Evolutionary conservation across 2,113 vertebrate genomes (phyloP).

Genomic region (Syrmaticus mikado): DNA sequence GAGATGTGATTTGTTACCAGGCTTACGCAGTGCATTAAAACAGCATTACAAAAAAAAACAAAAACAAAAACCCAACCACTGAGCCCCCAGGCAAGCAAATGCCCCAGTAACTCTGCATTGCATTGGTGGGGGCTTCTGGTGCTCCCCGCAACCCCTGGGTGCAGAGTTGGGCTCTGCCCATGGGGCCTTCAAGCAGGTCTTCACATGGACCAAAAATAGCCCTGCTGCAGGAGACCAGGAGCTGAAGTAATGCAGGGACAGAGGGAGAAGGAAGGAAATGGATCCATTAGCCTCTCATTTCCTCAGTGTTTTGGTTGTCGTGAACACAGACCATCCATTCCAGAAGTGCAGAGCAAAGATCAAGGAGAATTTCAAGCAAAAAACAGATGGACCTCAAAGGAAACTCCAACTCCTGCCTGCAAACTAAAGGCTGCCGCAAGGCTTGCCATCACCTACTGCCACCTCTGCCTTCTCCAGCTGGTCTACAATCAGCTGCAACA

Average conservation of each 20-base stretch:
- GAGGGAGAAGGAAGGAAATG: not conserved
- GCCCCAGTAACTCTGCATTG: fast-evolving
- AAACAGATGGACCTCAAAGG: not conserved
- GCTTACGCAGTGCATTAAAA: not conserved
- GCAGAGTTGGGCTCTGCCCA: not conserved
- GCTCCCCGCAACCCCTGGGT: not conserved
- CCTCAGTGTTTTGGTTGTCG: not conserved
- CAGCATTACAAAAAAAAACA: not conserved
- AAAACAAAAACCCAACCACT: not conserved
- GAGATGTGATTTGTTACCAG: not conserved
- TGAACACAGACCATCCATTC: not conserved
- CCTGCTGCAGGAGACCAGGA: not conserved
- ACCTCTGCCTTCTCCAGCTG: not conserved
- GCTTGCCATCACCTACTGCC: not conserved
- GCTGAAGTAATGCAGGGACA: not conserved
- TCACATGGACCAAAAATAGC: not conserved
- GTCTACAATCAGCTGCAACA: fast-evolving
- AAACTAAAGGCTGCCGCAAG: not conserved
- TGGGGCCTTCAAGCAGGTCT: not conserved
- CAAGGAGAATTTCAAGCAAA: not conserved
- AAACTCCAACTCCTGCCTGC: not conserved
- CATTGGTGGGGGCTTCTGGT: not conserved
- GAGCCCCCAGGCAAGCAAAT: not conserved
- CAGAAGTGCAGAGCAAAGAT: not conserved
- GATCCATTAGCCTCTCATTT: not conserved